phyloP scores from a whole-genome alignment of 2,797 vertebrate genomes.

The Gobio occitaniae region DNA sequence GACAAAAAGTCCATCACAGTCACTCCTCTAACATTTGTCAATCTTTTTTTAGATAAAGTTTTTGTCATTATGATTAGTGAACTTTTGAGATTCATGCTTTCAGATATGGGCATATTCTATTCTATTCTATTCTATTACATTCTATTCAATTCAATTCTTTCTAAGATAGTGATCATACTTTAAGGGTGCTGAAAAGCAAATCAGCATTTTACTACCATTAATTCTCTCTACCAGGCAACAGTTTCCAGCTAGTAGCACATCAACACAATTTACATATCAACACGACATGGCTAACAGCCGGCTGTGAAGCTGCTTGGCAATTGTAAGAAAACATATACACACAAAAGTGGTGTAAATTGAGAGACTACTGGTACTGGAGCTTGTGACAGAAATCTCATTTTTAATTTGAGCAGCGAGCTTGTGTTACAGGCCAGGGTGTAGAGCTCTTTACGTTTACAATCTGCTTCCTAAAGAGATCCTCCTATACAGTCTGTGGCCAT shows the following conservation, averaged over 20 bases:
- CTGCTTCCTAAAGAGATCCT: slow-evolving; percentile 17
- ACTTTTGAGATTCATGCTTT: not conserved
- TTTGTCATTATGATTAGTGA: slow-evolving; percentile 6
- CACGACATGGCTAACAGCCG: slow-evolving; percentile 46
- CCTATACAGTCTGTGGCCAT: not conserved
- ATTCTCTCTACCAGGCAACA: slow-evolving; percentile 39
- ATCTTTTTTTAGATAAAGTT: slow-evolving; percentile 7
- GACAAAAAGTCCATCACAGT: not conserved
- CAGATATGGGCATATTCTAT: not conserved
- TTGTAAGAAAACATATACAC: slow-evolving; percentile 12
- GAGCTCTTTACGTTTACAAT: slow-evolving; percentile 3
- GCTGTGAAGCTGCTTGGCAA: slow-evolving; percentile 29
- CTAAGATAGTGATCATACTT: not conserved
- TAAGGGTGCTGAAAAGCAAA: slow-evolving; percentile 29
- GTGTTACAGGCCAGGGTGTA: slow-evolving; percentile 8
- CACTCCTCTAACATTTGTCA: not conserved
- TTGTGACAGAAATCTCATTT: not conserved
- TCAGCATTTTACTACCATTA: slow-evolving; percentile 40
- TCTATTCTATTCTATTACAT: not conserved
- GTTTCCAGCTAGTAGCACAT: slow-evolving; percentile 43
- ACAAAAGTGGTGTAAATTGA: not conserved
- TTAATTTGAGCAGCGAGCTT: slow-evolving; percentile 14
- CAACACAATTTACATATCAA: slow-evolving; percentile 47
- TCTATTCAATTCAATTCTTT: not conserved
- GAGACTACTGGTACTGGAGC: not conserved